These are phyloP conservation scores for Sericinus montela DNA, from an alignment of 2,888 invertebrate species.

Conservation along the genomic window DNA sequence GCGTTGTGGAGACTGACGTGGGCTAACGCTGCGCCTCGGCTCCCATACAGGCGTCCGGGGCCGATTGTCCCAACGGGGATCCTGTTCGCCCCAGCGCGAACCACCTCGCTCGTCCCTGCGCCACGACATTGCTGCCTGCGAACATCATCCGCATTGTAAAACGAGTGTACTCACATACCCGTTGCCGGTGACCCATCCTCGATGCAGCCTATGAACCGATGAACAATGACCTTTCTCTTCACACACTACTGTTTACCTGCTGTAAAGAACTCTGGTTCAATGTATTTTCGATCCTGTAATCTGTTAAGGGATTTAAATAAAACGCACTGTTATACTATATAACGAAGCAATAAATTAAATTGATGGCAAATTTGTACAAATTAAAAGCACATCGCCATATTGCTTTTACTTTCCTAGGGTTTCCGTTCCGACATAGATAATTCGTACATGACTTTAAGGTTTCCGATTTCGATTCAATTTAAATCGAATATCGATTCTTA, in stretches of 20 bases:
- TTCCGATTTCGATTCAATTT: too few relatives aligned
- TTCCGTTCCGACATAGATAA: too few relatives aligned
- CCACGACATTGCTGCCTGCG: constrained; percentile 72
- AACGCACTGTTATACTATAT: background rate
- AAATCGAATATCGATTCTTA: too few relatives aligned
- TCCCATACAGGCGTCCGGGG: constrained; percentile 61
- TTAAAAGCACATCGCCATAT: constrained; percentile 9
- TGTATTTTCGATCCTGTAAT: constrained; percentile 6
- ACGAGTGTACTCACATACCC: constrained; percentile 49
- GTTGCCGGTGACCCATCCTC: constrained; percentile 30
- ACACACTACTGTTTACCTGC: constrained; percentile 54
- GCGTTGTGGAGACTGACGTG: constrained; percentile 32
- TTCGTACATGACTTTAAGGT: too few relatives aligned
- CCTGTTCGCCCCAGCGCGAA: constrained; percentile 51
- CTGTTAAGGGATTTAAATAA: background rate
- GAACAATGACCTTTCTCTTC: constrained; percentile 38
- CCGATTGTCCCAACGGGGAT: constrained; percentile 33
- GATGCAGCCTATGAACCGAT: constrained; percentile 14
- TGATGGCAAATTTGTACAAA: too few relatives aligned
- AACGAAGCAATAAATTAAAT: too few relatives aligned
- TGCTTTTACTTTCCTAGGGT: constrained; percentile 4
- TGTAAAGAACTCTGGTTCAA: constrained; percentile 18
- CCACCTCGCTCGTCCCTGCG: constrained; percentile 56
- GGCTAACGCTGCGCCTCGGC: constrained; percentile 47
- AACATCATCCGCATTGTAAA: constrained; percentile 61